Evolutionary conservation across 2,888 invertebrate species (phyloP).

Genomic region (Bombyx huttoni): DNA sequence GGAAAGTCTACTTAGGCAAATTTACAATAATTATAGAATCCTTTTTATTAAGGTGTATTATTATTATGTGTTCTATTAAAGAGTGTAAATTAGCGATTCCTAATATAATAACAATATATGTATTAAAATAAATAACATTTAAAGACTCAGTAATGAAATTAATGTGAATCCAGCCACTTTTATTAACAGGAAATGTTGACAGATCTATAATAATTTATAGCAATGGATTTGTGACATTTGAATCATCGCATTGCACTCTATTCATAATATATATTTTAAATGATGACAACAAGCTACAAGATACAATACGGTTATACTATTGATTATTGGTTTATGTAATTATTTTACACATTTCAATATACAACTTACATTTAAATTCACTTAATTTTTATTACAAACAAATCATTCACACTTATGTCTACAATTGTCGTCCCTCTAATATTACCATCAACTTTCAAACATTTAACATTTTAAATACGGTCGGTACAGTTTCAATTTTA

Average conservation of each 20-base stretch:
- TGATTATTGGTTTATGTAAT: constrained; percentile 21
- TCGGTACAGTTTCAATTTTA: constrained; percentile 38
- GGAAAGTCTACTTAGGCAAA: not conserved
- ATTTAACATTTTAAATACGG: constrained; percentile 43
- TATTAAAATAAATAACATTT: constrained; percentile 26
- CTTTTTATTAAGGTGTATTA: not conserved
- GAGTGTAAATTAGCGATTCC: not conserved
- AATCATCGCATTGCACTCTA: constrained; percentile 31
- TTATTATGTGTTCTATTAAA: not conserved
- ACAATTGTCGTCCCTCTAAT: constrained; percentile 35
- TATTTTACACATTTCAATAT: constrained; percentile 38
- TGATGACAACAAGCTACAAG: constrained; percentile 28
- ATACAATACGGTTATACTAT: constrained; percentile 11
- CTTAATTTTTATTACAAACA: constrained; percentile 37
- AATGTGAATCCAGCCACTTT: constrained; percentile 15
- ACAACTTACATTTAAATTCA: constrained; percentile 30
- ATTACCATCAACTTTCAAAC: constrained; percentile 22
- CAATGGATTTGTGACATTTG: constrained; percentile 47
- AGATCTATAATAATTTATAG: constrained; percentile 33
- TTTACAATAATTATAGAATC: not conserved
- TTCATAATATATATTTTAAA: constrained; percentile 21
- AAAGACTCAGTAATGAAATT: constrained; percentile 11
- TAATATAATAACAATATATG: not conserved
- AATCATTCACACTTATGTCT: constrained; percentile 37
- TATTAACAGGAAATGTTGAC: constrained; percentile 26